phyloP scores from a whole-genome alignment of 2,113 vertebrate species.

The Motacilla tschutschensis region DNA sequence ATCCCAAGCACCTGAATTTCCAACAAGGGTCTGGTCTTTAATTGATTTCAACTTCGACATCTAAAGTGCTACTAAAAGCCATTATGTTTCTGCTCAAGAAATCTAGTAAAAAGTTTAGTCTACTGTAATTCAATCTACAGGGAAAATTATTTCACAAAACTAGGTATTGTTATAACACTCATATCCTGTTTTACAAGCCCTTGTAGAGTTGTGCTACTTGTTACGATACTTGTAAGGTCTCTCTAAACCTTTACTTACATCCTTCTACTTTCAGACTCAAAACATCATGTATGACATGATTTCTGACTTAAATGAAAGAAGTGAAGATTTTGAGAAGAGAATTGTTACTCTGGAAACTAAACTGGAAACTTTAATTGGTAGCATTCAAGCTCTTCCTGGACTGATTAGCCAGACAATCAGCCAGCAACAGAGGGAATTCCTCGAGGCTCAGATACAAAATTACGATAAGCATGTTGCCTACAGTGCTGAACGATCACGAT shows the following conservation, averaged over 20 bases:
- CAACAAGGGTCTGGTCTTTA: not conserved
- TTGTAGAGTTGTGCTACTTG: not conserved
- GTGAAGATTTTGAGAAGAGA: slow-evolving; percentile 98
- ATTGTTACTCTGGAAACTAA: slow-evolving; percentile 94
- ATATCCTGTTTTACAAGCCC: not conserved
- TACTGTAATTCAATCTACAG: not conserved
- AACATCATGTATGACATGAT: slow-evolving; percentile 99
- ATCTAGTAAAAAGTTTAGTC: not conserved
- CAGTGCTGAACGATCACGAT: slow-evolving; percentile 88
- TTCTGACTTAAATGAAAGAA: slow-evolving; percentile 95
- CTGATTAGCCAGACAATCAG: slow-evolving; percentile 95
- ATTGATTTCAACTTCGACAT: not conserved
- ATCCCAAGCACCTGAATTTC: not conserved
- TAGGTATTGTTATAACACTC: not conserved
- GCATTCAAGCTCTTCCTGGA: slow-evolving; percentile 93
- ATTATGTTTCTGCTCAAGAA: not conserved
- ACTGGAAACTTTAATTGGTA: slow-evolving; percentile 93
- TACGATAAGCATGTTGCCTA: slow-evolving; percentile 83
- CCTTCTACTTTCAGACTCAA: slow-evolving; percentile 86
- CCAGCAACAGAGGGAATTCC: slow-evolving; percentile 93
- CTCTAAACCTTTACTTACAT: slow-evolving; percentile 11
- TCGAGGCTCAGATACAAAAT: slow-evolving; percentile 93
- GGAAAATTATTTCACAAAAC: not conserved
- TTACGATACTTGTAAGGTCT: not conserved
- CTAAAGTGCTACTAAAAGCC: not conserved